Conservation (phyloP, 2,797 vertebrate species). For the Paratrypauchen microcephalus region DNA sequence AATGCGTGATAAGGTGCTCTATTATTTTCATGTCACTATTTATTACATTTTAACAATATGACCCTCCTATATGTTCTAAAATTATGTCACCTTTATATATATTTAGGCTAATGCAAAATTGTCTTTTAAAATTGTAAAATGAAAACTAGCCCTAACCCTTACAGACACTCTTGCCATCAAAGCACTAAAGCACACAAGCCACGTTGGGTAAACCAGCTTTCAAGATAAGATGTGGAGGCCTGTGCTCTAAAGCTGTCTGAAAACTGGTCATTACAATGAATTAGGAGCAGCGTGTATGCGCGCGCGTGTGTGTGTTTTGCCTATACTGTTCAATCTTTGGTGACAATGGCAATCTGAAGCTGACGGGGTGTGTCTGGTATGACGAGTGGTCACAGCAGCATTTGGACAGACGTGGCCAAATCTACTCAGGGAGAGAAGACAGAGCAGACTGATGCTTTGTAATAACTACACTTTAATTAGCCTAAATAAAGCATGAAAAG, state of each 20-base stretch:
- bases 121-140: no score
- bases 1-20: not conserved
- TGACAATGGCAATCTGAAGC: conserved; percentile 62
- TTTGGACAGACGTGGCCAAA: conserved; percentile 68
- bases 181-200: not conserved
- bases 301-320: conserved; percentile 67
- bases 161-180: not conserved
- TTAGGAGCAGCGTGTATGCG: conserved; percentile 69
- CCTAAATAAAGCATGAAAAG: no score
- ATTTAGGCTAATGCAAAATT: no score
- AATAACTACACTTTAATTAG: no score
- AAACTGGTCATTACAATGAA: conserved; percentile 77
- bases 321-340: conserved; percentile 71
- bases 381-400: conserved; percentile 58
- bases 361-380: conserved; percentile 67
- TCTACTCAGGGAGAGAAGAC: conserved; percentile 42
- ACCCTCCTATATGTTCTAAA: not conserved
- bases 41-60: not conserved
- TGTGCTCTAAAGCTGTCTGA: conserved; percentile 74
- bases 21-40: not conserved
- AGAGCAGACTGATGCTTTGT: conserved; percentile 1
- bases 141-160: not conserved
- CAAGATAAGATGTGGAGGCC: conserved; percentile 72
- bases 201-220: conserved; percentile 30
- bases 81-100: no score